phyloP scores from a whole-genome alignment of 2,888 invertebrate genomes.

The Orgyia antiqua region DNA sequence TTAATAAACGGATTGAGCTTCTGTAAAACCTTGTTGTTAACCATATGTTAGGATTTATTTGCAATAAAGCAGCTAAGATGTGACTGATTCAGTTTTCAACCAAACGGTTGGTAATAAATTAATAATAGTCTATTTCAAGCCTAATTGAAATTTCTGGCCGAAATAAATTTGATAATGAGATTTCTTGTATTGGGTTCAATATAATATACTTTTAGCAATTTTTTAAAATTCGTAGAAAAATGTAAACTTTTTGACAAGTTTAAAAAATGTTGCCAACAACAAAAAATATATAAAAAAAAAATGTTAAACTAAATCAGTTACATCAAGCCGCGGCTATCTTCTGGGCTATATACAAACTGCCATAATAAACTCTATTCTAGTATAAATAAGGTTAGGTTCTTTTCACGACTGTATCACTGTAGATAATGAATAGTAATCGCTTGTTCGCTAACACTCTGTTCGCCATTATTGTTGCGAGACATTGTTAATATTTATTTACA shows the following conservation, averaged over 20 bases:
- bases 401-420: slow-evolving; percentile 38
- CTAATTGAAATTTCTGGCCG: too few species aligned
- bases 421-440: slow-evolving; percentile 43
- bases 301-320: slow-evolving; percentile 2
- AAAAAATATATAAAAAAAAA: too few species aligned
- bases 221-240: too few species aligned
- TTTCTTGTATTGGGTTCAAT: too few species aligned
- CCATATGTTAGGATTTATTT: slow-evolving; percentile 39
- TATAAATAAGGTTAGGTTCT: slow-evolving; percentile 32
- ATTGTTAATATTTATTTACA: slow-evolving; percentile 63
- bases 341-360: slow-evolving; percentile 38
- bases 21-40: slow-evolving; percentile 68
- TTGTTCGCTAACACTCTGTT: slow-evolving; percentile 53
- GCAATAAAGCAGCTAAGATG: slow-evolving; percentile 13
- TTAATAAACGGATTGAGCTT: slow-evolving; percentile 71
- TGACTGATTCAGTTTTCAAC: slow-evolving; percentile 7
- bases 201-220: too few species aligned
- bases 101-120: too few species aligned
- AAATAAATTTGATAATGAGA: too few species aligned
- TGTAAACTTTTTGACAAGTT: too few species aligned
- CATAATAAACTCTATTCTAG: slow-evolving; percentile 26
- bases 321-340: slow-evolving; percentile 27
- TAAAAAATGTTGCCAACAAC: too few species aligned
- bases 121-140: too few species aligned
- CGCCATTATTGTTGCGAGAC: slow-evolving; percentile 50